Base-by-base conservation (phyloP, 2,888 invertebrate species). In the Physocephala rufipes region DNA sequence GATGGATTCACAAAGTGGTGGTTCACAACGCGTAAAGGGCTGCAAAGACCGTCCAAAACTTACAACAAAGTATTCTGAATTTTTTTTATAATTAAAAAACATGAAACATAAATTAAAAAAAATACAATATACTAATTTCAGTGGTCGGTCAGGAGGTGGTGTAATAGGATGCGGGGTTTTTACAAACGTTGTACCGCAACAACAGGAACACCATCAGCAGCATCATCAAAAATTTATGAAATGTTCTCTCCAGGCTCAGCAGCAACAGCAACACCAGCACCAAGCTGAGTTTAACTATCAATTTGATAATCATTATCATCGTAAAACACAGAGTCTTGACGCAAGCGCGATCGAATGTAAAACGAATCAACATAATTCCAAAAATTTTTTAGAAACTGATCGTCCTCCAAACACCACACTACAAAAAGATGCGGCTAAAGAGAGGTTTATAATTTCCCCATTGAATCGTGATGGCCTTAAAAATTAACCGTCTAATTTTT, bases 321-420 rank as follows among this genome's bases (percentile, higher is more conserved):
- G 94, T 73, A 95, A 95, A 86, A 93, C 94, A 16, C 95, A 95
- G 82, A 94, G 95, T 13, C 87, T 95, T 47, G 95, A 95, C 85
- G 93, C 93, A 76, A 87, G 91, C 71, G 81, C 68, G 21, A 76
- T 87, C 5, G 81, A 87, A 64, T 73, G 78, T 30, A 73, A 61
- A 74, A 75, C 64, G 75, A 77, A 58, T 68, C 61, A 72, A 58
- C 73, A 73, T 59, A 77, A 77, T 65, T 67, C 71, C 16, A 72
- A 36, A 78, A 47, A 26, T 49, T 2, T 49, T 19, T 5, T 26
- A 19, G 68, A 68, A 0, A 24, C 45, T 16, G 67, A 58, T 12
- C 67, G 67, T 58, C 82, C 83, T 70, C 80, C 84, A 3, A 73
- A 87, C 79, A 80, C 88, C 36, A 9, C 36, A 36, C 4, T 36